These are phyloP conservation scores for Phalacrocorax aristotelis DNA, from an alignment of 2,113 vertebrate genomes.

Conservation along the genomic window DNA sequence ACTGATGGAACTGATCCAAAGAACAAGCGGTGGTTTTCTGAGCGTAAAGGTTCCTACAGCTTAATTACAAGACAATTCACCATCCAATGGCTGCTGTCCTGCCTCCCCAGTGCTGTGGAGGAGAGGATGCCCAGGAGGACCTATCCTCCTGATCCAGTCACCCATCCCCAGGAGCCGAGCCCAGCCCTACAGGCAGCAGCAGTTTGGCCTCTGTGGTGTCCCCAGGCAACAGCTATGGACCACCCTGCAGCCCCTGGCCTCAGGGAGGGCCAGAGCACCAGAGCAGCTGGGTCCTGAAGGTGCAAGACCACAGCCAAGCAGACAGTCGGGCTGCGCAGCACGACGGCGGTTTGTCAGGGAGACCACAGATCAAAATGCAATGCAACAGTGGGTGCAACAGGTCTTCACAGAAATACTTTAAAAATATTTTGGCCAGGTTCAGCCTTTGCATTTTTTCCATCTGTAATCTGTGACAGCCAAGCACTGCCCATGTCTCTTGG, in stretches of 20 bases:
- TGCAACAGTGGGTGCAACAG: fast-evolving
- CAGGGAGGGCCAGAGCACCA: background rate
- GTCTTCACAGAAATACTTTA: background rate
- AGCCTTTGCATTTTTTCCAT: background rate
- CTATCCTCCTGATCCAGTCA: background rate
- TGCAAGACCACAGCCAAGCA: background rate
- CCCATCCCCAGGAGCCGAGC: background rate
- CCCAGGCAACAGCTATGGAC: background rate
- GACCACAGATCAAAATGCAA: background rate
- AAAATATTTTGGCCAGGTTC: background rate
- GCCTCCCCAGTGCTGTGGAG: background rate
- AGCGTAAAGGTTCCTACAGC: background rate
- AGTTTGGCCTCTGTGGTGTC: background rate
- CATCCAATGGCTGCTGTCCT: background rate
- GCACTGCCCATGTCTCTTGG: background rate
- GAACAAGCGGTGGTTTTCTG: background rate
- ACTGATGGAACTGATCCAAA: background rate
- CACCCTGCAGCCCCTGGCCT: no score
- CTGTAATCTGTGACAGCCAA: background rate
- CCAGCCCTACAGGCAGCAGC: background rate
- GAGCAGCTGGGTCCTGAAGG: background rate
- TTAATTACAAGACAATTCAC: background rate
- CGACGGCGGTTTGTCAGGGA: background rate
- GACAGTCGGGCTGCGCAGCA: fast-evolving
- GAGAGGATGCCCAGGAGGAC: background rate